A percentile compares a stretch with the other conserved stretches of the same genome.
Conservation (phyloP, 2,888 invertebrate genomes). For the Limenitis camilla region DNA sequence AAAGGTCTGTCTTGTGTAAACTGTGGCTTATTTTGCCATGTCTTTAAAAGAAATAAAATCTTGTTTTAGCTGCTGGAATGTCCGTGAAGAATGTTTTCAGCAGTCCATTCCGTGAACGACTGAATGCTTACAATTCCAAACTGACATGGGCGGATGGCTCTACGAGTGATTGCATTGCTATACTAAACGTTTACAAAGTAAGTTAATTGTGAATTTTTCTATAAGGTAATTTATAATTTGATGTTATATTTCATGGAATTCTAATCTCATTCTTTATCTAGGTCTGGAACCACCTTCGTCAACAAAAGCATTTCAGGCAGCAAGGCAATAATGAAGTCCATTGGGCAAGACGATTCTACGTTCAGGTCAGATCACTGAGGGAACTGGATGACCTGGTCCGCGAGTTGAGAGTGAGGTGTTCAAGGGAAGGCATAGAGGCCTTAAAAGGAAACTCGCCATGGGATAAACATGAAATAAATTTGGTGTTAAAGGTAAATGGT, state of each 20-base stretch:
- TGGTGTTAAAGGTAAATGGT: constrained; percentile 54
- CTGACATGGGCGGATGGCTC: constrained; percentile 88
- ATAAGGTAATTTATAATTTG: neutral
- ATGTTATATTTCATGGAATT: neutral
- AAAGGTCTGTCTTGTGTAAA: no score
- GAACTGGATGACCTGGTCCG: constrained; percentile 82
- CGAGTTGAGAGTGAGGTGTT: constrained; percentile 80
- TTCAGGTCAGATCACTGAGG: constrained; percentile 81
- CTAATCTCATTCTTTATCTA: constrained; percentile 33
- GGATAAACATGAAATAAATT: constrained; percentile 44
- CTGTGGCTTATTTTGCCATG: no score
- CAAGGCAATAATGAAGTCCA: constrained; percentile 57
- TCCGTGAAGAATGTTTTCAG: constrained; percentile 87
- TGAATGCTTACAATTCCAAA: constrained; percentile 83
- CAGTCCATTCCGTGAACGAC: constrained; percentile 79
- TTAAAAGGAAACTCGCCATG: constrained; percentile 52
- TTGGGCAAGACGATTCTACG: constrained; percentile 82
- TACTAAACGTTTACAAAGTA: constrained; percentile 86
- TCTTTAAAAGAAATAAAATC: neutral
- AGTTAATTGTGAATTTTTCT: constrained; percentile 7
- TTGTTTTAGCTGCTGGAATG: constrained; percentile 81
- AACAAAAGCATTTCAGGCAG: constrained; percentile 72
- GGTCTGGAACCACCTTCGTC: constrained; percentile 80
- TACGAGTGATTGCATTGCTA: constrained; percentile 87
- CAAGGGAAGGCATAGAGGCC: constrained; percentile 74